These are phyloP conservation scores for Oreochromis tanganicae DNA, from an alignment of 2,113 vertebrate species.

Conservation along the genomic window DNA sequence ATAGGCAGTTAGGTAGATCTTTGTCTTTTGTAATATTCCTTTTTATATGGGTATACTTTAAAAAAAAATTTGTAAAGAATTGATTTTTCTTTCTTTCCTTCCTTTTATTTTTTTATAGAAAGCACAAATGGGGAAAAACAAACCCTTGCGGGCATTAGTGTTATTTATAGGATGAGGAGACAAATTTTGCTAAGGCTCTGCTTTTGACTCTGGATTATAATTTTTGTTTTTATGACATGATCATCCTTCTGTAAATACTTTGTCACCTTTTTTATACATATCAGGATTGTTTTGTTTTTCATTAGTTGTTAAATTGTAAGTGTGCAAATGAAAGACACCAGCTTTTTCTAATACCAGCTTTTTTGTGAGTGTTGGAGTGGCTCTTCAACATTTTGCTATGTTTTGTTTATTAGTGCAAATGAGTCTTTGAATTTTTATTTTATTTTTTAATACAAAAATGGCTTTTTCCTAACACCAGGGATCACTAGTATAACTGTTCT, in stretches of 20 bases:
- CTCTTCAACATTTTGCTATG: conserved; percentile 25
- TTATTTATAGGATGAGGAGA: conserved; percentile 71
- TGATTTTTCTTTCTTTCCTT: conserved; percentile 20
- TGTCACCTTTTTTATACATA: conserved; percentile 47
- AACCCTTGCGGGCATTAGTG: conserved; percentile 66
- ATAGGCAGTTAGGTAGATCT: conserved; percentile 53
- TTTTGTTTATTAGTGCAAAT: conserved; percentile 6
- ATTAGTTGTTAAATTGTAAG: conserved; percentile 32
- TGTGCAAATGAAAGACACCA: conserved; percentile 44
- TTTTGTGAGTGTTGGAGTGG: conserved; percentile 4
- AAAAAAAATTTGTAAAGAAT: conserved; percentile 41
- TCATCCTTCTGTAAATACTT: conserved; percentile 58
- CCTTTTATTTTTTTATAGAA: conserved; percentile 25
- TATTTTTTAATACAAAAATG: conserved; percentile 9
- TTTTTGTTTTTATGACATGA: conserved; percentile 38
- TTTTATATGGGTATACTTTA: conserved; percentile 44
- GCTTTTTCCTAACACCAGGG: conserved; percentile 17
- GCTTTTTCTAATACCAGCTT: conserved; percentile 47
- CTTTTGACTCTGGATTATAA: conserved; percentile 16
- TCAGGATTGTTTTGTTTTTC: conserved; percentile 46
- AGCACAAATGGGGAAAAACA: not conserved
- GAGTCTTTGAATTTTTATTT: not conserved
- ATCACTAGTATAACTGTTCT: conserved; percentile 5
- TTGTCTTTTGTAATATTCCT: conserved; percentile 27
- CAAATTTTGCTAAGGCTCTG: conserved; percentile 29